Base-by-base conservation (phyloP, 53 echinoderm and acorn worm species). In the Arbacia lixula region DNA sequence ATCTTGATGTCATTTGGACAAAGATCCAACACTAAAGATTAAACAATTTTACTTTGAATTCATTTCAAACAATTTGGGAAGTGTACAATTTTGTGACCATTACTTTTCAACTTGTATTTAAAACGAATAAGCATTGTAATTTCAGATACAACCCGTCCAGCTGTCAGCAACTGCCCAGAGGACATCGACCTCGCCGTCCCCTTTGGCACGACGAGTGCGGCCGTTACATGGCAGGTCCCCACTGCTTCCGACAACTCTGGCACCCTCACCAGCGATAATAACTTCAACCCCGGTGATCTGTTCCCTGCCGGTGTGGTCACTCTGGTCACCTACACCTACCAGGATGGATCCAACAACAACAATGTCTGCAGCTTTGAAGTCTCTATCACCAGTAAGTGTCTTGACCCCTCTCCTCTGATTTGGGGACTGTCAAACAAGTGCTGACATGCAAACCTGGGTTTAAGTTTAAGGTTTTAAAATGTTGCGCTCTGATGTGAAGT, bases 201-300 rank as follows among this genome's bases (percentile, higher is more conserved):
- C 1, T 85, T 74, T 17, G 87, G 87, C 26, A 19, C 55, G 14
- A 84, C 84, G 12, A 31, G 67, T 2, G 81, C 87, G 9, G 36
- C 72, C 1, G 83, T 93, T 27, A 41, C 84, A 19, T 93, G 93
- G 93, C 60, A 30, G 68, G 65, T 30, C n/a, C 93, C 93, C 35
- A 37, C 11, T 0, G 87, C 56, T 4, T 85, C 46, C 19, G 93
- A 93, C 72, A 87, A 90, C 81, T 85, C 87, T 4, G 90, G 90
- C 30, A 26, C 25, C 21, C 37, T 89, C 14, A 73, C 73, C 21
- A 56, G 60, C 42, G 50, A 30, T 39, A 69, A 87, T 30, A 80
- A 75, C 39, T 32, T 21, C 42, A 17, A 68, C 26, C 90, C 93
- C 2, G 93, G 93, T 10, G 62, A 74, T 50, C 56, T 83, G 25